phyloP scores from a whole-genome alignment of 1,140 invertebrate species.

The Potamilus streckersoni region DNA sequence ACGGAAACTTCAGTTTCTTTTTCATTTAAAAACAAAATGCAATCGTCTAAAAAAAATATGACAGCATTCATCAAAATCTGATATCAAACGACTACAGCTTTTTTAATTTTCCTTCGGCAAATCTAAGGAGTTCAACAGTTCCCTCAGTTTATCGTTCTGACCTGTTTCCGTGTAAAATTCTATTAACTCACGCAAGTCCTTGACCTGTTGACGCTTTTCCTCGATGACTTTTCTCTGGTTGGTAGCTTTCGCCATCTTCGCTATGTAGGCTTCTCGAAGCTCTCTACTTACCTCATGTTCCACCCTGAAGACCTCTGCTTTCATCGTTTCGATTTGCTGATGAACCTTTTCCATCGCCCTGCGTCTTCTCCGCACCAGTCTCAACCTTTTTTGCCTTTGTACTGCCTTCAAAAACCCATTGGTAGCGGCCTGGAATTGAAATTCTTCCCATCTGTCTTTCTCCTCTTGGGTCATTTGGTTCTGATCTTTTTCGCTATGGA shows the following conservation, averaged over 20 bases:
- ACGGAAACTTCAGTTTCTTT: no score
- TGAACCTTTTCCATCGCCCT: constrained; percentile 14
- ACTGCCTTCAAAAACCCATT: constrained; percentile 13
- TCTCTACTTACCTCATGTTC: constrained; percentile 19
- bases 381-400: constrained; percentile 4
- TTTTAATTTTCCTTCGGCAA: constrained; percentile 10
- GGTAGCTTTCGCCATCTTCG: constrained; percentile 12
- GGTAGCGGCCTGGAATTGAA: constrained; percentile 13
- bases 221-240: constrained; percentile 17
- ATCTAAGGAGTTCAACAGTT: constrained; percentile 5
- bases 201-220: constrained; percentile 5
- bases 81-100: no score
- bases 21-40: no score
- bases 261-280: constrained; percentile 3
- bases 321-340: constrained; percentile 5
- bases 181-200: constrained; percentile 1
- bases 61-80: no score
- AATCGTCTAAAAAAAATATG: no score
- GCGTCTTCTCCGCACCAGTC: constrained; percentile 16
- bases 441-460: not conserved
- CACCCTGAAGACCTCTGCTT: constrained; percentile 11
- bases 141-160: constrained; percentile 10
- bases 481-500: no score
- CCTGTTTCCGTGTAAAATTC: constrained; percentile 13
- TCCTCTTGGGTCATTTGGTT: not conserved